Base-by-base conservation (phyloP, 2,888 invertebrate species). In the Brachypterus glaber region DNA sequence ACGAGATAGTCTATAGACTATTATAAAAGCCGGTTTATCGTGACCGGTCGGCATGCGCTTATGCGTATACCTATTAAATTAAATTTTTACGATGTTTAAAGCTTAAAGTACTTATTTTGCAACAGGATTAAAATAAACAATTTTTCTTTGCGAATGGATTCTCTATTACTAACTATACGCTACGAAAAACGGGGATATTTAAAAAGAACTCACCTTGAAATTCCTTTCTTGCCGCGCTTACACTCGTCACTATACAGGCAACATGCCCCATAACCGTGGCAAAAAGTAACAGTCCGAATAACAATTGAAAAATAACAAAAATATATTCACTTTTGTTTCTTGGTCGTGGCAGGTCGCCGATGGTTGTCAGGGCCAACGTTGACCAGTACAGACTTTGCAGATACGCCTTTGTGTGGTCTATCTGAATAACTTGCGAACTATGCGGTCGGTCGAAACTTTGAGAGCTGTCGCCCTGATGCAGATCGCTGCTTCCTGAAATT, bases 381-480 rank as follows among this genome's bases (percentile, higher is more conserved):
- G 95, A 95, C 93, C 95, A 95, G 71, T 96, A 96, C 69, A 93
- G 91, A 72, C 95, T 92, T 72, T 93, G 91, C 59, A 97, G 76
- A 72, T 97, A 97, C 64, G 89, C 88, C 71, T 90, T 84, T 67
- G 91, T 83, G 60, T 89, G 88, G 66, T 91, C 91, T 52, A 82
- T 81, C 48, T n/a, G n/a, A n/a, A n/a, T n/a, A n/a, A n/a, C n/a
- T n/a, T n/a, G n/a, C n/a, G n/a, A n/a, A n/a, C n/a, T n/a, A n/a
- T n/a, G n/a, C n/a, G n/a, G n/a, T n/a, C n/a, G n/a, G n/a, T n/a
- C n/a, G n/a, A n/a, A n/a, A n/a, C n/a, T n/a, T n/a, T n/a, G n/a
- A n/a, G n/a, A n/a, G n/a, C n/a, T n/a, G n/a, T n/a, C n/a, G n/a
- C n/a, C n/a, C n/a, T n/a, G n/a, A n/a, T n/a, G n/a, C n/a, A n/a